Percentiles rank a stretch among this genome's conserved stretches.
phyloP scores from a whole-genome alignment of 2,113 vertebrate species.

The Paramisgurnus dabryanus region DNA sequence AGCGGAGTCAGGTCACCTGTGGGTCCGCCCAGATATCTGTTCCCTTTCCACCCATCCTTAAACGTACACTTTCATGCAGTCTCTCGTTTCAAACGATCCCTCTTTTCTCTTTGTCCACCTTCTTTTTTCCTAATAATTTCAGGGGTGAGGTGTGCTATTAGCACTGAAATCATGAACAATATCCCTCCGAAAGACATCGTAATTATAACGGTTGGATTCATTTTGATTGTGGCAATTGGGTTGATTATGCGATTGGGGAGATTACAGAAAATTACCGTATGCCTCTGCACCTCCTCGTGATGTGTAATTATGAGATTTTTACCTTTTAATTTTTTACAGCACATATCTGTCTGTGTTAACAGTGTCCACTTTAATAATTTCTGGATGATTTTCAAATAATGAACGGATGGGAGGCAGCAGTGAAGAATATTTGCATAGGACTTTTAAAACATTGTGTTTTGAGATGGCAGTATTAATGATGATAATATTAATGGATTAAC shows the following conservation, averaged over 20 bases:
- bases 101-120: background rate
- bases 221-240: constrained; percentile 48
- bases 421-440: no score
- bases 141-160: constrained; percentile 44
- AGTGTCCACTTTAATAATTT: constrained; percentile 43
- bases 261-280: constrained; percentile 37
- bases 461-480: no score
- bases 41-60: background rate
- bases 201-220: constrained; percentile 50
- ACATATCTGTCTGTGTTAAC: constrained; percentile 14
- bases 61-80: background rate
- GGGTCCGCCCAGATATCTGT: background rate
- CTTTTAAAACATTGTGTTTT: no score
- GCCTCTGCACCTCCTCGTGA: constrained; percentile 28
- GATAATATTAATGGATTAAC: no score
- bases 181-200: constrained; percentile 31
- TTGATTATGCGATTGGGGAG: constrained; percentile 50
- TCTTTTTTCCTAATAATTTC: constrained; percentile 24
- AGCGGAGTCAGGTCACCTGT: background rate
- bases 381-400: constrained; percentile 44
- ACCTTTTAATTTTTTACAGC: constrained; percentile 47
- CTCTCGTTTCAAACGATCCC: background rate
- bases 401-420: background rate
- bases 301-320: constrained; percentile 49
- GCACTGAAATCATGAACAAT: constrained; percentile 23